Conservation (phyloP, 2,888 invertebrate species). For the Hermaeophaga mercurialis region DNA sequence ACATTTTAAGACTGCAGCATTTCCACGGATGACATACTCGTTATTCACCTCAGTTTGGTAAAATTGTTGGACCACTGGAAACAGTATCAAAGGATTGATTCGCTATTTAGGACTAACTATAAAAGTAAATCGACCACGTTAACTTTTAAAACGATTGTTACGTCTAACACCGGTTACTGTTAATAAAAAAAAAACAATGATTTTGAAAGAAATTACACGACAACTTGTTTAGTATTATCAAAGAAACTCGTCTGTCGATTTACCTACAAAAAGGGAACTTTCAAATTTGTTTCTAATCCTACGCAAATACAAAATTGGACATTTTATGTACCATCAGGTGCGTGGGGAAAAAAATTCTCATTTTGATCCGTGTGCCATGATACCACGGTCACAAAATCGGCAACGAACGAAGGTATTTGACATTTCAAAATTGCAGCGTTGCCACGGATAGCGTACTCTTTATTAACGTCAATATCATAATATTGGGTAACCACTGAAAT, state of each 20-base stretch:
- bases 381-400: slow-evolving; percentile 86
- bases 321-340: slow-evolving; percentile 49
- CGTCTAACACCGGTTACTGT: not conserved
- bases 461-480: slow-evolving; percentile 83
- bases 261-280: too few relatives aligned
- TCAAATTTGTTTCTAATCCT: too few relatives aligned
- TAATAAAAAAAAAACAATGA: not conserved
- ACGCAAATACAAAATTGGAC: too few relatives aligned
- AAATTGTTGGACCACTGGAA: slow-evolving; percentile 85
- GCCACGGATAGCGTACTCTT: slow-evolving; percentile 89
- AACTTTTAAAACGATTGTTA: too few relatives aligned
- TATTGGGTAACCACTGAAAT: slow-evolving; percentile 76
- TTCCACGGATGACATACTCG: slow-evolving; percentile 88
- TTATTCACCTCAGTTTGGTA: slow-evolving; percentile 92
- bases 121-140: too few relatives aligned
- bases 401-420: slow-evolving; percentile 90
- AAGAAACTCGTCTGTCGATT: too few relatives aligned
- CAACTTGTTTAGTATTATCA: too few relatives aligned
- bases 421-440: slow-evolving; percentile 89
- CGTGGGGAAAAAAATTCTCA: slow-evolving; percentile 71
- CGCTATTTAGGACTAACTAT: too few relatives aligned
- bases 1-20: slow-evolving; percentile 85
- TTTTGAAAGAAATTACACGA: not conserved
- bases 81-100: slow-evolving; percentile 17
- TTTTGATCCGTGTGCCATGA: slow-evolving; percentile 85